Percentiles rank a stretch among this genome's conserved stretches.
Conservation (phyloP, 1,140 invertebrate genomes). For the Leptoteleia sp. region DNA sequence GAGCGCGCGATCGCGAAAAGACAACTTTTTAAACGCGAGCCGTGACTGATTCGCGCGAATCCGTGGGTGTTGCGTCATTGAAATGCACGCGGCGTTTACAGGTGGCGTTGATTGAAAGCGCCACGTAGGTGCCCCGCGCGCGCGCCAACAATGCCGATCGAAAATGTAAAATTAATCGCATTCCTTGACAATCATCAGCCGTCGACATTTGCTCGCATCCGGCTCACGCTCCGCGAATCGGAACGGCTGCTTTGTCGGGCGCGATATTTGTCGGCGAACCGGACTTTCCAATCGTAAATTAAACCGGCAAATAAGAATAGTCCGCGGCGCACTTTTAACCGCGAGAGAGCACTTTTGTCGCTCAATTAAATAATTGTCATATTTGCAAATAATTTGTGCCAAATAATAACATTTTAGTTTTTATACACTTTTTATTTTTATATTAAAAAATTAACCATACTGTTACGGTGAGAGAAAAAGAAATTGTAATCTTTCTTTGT, state of each 20-base stretch:
- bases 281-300: constrained; percentile 43
- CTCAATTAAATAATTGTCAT: constrained; percentile 8
- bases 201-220: constrained; percentile 46
- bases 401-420: too few relatives aligned
- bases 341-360: not conserved
- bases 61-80: too few relatives aligned
- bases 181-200: constrained; percentile 37
- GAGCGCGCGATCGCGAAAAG: too few relatives aligned
- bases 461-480: too few relatives aligned
- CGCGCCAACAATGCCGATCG: constrained; percentile 30
- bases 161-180: constrained; percentile 52
- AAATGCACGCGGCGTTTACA: too few relatives aligned
- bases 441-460: too few relatives aligned
- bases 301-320: constrained; percentile 29
- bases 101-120: constrained; percentile 9
- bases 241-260: constrained; percentile 20
- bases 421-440: too few relatives aligned
- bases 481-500: too few relatives aligned
- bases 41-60: too few relatives aligned
- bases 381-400: too few relatives aligned
- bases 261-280: constrained; percentile 28
- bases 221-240: constrained; percentile 46
- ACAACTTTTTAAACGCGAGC: too few relatives aligned
- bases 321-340: not conserved
- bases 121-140: constrained; percentile 1